Base-by-base conservation (phyloP, 2,113 vertebrate species). In the Phaethornis superciliosus region DNA sequence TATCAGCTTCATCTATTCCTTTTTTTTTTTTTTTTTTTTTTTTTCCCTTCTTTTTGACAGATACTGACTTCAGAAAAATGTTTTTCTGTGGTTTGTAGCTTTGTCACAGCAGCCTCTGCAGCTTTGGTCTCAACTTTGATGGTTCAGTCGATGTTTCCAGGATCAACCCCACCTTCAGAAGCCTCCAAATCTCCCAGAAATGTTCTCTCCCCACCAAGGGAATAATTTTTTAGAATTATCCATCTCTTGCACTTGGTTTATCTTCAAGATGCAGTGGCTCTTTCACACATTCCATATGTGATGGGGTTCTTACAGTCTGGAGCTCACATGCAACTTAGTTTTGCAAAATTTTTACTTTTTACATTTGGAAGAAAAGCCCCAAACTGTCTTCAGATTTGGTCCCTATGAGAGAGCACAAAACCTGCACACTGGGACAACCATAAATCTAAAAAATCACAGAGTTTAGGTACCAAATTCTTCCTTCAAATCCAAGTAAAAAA, bases 121-220 rank as follows among this genome's bases (percentile, higher is more conserved):
- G 51, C 67, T 70, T 84, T 81, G 58, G 27, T 71, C 74, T 60
- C 0, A 2, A 13, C 46, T 76, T 24, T 6, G 58, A 7, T 42
- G n/a, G 12, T 56, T 67, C n/a, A 4, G 2, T 49, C 54, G 4
- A 21, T 18, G 2, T 60, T 69, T 33, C 64, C 51, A 10, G 3
- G 3, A 4, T 55, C 67, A 49, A 5, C 37, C 58, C 51, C 32
- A 10, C 18, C 51, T 32, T 44, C 30, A 58, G 67, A 30, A 62
- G n/a, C 9, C 35, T 10, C 35, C 33, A 19, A 8, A 17, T 0
- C 21, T 24, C 68, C 76, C 62, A 13, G 12, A 5, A 33, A 42
- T 3, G 24, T 24, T 59, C 64, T 33, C n/a, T 7, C 14, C 15
- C 0, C 1, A 1, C 10, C 1, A 7, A 47, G 37, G 22, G 63